Conservation (phyloP, 2,797 vertebrate genomes). For the Allobates femoralis region DNA sequence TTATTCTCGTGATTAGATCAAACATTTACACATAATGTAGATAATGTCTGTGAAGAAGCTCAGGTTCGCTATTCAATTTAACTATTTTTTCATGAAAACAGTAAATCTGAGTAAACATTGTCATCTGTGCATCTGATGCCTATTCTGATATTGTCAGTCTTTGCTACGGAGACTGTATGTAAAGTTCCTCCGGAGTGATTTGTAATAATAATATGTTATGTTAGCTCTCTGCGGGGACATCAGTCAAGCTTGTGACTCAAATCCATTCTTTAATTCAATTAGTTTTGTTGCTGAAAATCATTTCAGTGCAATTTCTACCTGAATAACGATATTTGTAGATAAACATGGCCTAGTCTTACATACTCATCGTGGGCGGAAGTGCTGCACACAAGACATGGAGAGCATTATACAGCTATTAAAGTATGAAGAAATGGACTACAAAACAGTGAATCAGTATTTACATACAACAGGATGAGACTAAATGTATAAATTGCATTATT, state of each 20-base stretch:
- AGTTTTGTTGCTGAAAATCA: background rate
- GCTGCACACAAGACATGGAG: background rate
- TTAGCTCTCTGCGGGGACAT: background rate
- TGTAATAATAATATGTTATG: background rate
- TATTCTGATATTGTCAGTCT: background rate
- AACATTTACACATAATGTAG: too few species aligned
- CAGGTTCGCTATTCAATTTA: too few species aligned
- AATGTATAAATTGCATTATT: background rate
- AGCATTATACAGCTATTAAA: conserved; percentile 9
- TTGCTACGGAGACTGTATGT: background rate
- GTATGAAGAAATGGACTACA: background rate
- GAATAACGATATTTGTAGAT: background rate
- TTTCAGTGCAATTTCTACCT: conserved; percentile 1
- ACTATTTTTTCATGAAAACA: too few species aligned
- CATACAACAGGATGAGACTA: background rate
- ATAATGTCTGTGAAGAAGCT: too few species aligned
- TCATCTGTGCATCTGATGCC: too few species aligned
- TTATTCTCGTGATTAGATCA: too few species aligned
- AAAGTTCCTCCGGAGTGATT: background rate
- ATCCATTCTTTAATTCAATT: background rate
- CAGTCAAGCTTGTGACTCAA: background rate
- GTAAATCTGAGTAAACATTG: too few species aligned
- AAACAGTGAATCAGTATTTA: background rate
- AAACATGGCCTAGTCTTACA: background rate
- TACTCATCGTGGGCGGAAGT: background rate